Base-by-base conservation (phyloP, 2,888 invertebrate species). In the Drosophila atroscutellata region DNA sequence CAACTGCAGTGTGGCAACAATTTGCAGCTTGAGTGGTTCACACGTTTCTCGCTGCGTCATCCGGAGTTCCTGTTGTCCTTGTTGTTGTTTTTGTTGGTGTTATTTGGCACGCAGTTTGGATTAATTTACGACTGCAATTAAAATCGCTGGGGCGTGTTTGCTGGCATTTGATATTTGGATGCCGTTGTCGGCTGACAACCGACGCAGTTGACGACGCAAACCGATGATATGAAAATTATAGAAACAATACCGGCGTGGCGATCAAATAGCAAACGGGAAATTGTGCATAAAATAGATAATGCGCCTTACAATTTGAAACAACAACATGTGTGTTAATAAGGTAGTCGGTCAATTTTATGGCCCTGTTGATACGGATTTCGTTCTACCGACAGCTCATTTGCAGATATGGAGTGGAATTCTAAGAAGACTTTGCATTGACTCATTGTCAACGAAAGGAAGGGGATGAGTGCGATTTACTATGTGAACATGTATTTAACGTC, bases 91-190 rank as follows among this genome's bases (percentile, higher is more conserved):
- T 26, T 77, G 57, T 75, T 71, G 66, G 73, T 78, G 75, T 24
- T 82, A 70, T 74, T 72, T 77, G 76, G 66, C 72, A 78, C 86
- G 78, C 89, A 81, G 84, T 88, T 81, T 67, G 91, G 91, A 92
- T 92, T 92, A 91, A 92, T 92, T 92, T 92, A 92, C 90, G 91
- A 92, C 84, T 75, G 86, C 91, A 91, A 91, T 92, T 91, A 90
- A 91, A 91, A 81, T 71, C 74, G 72, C 70, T 66, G 87, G 72
- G 75, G 68, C 75, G 66, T 45, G 45, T 81, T 69, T 72, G 64
- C 60, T 56, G 69, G 64, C 30, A 71, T 67, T 66, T 55, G 69
- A 20, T 37, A 67, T 69, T 66, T 55, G 69, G 20, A 65, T 65
- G 65, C 50, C 64, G 58, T 76, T 32, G 52, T 20, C 34, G 63